phyloP scores from a whole-genome alignment of 2,888 invertebrate genomes.

The Hymenopus coronatus region DNA sequence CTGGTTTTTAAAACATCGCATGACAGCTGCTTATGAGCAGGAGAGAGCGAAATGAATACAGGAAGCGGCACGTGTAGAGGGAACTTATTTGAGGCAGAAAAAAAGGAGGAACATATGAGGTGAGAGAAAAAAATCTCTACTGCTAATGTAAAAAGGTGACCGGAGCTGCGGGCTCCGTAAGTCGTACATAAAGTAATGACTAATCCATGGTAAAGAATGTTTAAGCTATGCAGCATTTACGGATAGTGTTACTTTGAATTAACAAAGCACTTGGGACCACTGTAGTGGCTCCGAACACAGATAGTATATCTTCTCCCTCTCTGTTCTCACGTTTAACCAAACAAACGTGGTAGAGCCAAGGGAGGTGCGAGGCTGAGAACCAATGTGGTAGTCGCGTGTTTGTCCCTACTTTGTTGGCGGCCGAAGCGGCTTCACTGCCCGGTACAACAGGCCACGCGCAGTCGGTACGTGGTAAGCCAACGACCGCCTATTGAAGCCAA shows the following conservation, averaged over 20 bases:
- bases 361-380: background rate
- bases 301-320: background rate
- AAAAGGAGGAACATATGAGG: too few species aligned
- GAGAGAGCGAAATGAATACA: too few species aligned
- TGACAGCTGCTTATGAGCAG: too few species aligned
- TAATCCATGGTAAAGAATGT: too few species aligned
- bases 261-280: background rate
- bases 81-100: too few species aligned
- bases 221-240: background rate
- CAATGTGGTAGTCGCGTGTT: background rate
- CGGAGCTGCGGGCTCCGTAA: too few species aligned
- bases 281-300: background rate
- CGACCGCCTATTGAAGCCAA: background rate
- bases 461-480: constrained; percentile 9
- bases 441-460: background rate
- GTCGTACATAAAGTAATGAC: too few species aligned
- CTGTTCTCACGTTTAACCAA: background rate
- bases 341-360: background rate
- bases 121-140: too few species aligned
- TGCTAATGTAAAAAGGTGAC: too few species aligned
- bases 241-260: background rate
- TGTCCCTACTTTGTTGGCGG: background rate
- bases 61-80: too few species aligned
- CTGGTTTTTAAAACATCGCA: too few species aligned
- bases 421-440: background rate